These are phyloP conservation scores for Pongo abelii DNA, from an alignment of 2,113 vertebrate genomes.

Conservation along the genomic window DNA sequence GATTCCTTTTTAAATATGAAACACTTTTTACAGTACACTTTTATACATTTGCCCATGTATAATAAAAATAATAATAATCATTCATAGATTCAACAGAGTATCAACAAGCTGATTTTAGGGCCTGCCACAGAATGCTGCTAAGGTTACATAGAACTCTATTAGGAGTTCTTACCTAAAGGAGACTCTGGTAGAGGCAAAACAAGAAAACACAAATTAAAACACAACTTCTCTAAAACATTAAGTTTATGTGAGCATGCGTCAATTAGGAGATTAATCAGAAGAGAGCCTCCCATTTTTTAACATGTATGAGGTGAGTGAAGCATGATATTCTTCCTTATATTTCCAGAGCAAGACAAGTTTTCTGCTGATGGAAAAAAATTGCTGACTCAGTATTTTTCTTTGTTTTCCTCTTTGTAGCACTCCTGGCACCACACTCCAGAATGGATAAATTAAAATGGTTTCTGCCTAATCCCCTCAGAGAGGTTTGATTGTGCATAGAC, in stretches of 20 bases:
- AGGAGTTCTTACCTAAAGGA: not conserved
- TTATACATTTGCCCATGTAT: not conserved
- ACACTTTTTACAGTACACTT: not conserved
- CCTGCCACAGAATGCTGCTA: rapidly evolving
- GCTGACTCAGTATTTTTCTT: conserved; percentile 76
- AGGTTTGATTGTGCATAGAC: conserved; percentile 72
- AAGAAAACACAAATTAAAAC: not conserved
- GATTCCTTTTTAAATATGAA: not conserved
- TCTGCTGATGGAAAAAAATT: conserved; percentile 74
- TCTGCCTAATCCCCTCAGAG: conserved; percentile 77
- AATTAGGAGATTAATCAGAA: not conserved
- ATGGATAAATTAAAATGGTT: conserved; percentile 82
- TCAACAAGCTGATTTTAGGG: not conserved
- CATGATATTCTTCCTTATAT: conserved; percentile 59
- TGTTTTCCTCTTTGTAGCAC: conserved; percentile 79
- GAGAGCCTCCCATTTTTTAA: not conserved
- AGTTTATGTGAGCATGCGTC: not conserved
- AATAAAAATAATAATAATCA: not conserved
- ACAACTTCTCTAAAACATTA: not conserved
- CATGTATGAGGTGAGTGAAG: not conserved
- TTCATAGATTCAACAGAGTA: not conserved
- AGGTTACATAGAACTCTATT: rapidly evolving
- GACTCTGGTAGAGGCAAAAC: not conserved
- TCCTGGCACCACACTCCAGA: conserved; percentile 71
- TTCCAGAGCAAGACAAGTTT: conserved; percentile 62